Evolutionary conservation across 2,797 vertebrate species (phyloP).

Genomic region (Pseudomugil tenellus): DNA sequence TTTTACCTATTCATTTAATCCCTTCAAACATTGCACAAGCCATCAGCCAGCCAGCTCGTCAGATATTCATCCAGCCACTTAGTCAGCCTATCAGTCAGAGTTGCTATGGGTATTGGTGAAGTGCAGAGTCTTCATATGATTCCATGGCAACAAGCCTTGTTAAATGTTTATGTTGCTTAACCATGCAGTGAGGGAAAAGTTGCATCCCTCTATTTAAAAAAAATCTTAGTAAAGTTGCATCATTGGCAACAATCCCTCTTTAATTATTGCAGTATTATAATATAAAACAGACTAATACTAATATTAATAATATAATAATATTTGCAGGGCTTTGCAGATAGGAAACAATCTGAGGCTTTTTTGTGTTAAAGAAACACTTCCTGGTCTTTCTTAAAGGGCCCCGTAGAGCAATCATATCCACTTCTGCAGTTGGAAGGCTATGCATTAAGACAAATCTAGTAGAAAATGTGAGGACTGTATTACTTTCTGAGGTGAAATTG

Average conservation of each 20-base stretch:
- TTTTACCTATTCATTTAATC: constrained; percentile 58
- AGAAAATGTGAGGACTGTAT: neutral
- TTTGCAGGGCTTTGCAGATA: constrained; percentile 20
- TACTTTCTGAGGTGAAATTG: neutral
- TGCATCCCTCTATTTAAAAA: constrained; percentile 7
- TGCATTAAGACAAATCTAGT: too few species aligned
- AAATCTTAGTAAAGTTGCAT: constrained; percentile 9
- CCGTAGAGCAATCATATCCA: neutral
- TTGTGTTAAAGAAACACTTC: constrained; percentile 16
- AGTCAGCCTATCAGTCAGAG: constrained; percentile 60
- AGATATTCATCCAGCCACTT: constrained; percentile 62
- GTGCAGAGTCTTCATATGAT: constrained; percentile 41
- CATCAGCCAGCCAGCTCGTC: constrained; percentile 45
- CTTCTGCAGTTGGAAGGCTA: neutral
- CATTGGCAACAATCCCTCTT: constrained; percentile 1
- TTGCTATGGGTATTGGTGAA: constrained; percentile 55
- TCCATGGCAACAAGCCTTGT: constrained; percentile 70
- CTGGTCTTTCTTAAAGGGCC: constrained; percentile 10
- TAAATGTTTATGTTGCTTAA: constrained; percentile 62
- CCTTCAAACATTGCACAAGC: constrained; percentile 52
- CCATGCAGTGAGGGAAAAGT: constrained; percentile 27
- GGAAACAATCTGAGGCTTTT: constrained; percentile 26
- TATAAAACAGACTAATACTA: too few species aligned
- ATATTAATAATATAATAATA: too few species aligned
- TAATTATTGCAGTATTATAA: constrained; percentile 25